Percentiles rank a stretch among this genome's conserved stretches.
phyloP scores from a whole-genome alignment of 2,113 vertebrate species.

The Lasiurus borealis region DNA sequence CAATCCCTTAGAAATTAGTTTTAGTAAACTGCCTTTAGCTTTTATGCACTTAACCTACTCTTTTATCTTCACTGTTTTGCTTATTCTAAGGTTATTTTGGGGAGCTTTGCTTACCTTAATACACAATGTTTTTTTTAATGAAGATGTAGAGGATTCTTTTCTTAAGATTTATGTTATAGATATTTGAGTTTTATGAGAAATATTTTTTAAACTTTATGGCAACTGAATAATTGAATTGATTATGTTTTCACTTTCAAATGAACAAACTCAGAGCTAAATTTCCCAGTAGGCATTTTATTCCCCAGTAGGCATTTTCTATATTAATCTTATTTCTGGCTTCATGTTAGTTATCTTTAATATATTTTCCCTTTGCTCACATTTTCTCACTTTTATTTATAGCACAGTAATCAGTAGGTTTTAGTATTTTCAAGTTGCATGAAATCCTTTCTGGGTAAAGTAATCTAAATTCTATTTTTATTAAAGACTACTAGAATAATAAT shows the following conservation, averaged over 20 bases:
- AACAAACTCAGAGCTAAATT: neutral
- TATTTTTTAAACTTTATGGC: neutral
- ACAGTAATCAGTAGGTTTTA: neutral
- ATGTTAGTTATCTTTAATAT: neutral
- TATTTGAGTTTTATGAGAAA: constrained; percentile 39
- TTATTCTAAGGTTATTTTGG: neutral
- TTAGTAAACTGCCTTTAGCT: neutral
- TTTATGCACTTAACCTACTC: neutral
- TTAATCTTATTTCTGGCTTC: neutral
- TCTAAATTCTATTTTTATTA: constrained; percentile 23
- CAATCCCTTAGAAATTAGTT: neutral
- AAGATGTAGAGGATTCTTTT: neutral
- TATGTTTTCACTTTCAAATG: neutral
- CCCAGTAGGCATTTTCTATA: neutral
- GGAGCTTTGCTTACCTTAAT: neutral
- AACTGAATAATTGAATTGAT: neutral
- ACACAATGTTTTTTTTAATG: neutral
- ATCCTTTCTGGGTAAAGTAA: neutral
- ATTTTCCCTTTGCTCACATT: constrained; percentile 28
- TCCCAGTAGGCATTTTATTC: neutral
- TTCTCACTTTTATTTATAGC: constrained; percentile 15
- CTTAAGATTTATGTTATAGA: neutral
- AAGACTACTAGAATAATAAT: neutral
- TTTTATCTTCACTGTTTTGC: neutral
- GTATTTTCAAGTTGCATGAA: neutral